phyloP scores from a whole-genome alignment of 1,140 invertebrate genomes.

The Meloidogyne chitwoodi region DNA sequence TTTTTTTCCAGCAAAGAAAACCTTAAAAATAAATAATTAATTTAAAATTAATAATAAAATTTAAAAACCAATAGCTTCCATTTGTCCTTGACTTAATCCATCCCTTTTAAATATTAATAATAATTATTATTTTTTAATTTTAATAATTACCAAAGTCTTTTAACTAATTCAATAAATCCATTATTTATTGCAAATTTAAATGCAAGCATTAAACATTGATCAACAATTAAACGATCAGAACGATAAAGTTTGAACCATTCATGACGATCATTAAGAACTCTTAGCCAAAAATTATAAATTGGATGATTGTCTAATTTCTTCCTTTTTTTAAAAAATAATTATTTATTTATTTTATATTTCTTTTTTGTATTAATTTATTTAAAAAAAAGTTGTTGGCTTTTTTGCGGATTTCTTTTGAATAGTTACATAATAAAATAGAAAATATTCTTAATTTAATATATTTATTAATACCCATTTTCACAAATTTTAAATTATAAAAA shows the following conservation, averaged over 20 bases:
- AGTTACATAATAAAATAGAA: too few species aligned
- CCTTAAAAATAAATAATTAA: slow-evolving; percentile 15
- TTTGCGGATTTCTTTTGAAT: too few species aligned
- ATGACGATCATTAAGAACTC: slow-evolving; percentile 32
- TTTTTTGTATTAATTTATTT: too few species aligned
- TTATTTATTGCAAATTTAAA: slow-evolving; percentile 42
- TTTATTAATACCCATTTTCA: too few species aligned
- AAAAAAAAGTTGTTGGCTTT: too few species aligned
- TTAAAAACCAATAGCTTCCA: slow-evolving; percentile 38
- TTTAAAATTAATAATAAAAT: neutral
- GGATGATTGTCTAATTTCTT: slow-evolving; percentile 33
- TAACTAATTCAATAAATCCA: slow-evolving; percentile 38
- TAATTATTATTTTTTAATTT: neutral
- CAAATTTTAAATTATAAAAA: too few species aligned
- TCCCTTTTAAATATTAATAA: neutral
- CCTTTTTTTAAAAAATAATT: slow-evolving; percentile 18
- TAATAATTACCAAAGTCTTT: slow-evolving; percentile 25
- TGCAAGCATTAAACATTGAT: slow-evolving; percentile 34
- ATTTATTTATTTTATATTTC: neutral
- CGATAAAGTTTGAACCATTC: slow-evolving; percentile 37
- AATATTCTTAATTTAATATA: too few species aligned
- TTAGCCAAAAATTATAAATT: slow-evolving; percentile 44
- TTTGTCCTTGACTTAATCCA: slow-evolving; percentile 26
- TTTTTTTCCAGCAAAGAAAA: slow-evolving; percentile 42
- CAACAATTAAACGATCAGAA: slow-evolving; percentile 34